Evolutionary conservation across 1,140 invertebrate species (phyloP), one percentile per base, ranked within the genome.

Genomic region (Rhizoglyphus robini): DNA sequence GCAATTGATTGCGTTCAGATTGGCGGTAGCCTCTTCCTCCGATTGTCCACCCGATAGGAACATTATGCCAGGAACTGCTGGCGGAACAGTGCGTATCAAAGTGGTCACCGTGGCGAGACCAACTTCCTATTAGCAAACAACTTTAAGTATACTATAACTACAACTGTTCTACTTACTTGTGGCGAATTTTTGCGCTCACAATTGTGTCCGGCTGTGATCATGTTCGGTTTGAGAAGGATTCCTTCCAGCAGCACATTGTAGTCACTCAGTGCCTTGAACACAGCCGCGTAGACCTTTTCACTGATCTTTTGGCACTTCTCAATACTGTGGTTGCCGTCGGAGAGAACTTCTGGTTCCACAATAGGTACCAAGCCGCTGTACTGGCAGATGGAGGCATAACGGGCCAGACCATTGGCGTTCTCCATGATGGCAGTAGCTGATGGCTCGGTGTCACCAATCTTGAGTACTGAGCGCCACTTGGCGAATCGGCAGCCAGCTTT

Each of bases 201-300:
- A 3, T 80, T 82, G 77, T 93, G 88, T 57, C 89, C 92, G 63
- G 90, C 82, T 18, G 90, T 95, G 13, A 90, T 89, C 93, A 99
- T 99, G 82, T 99, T 99, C n/a, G 96, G 95, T 76, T 99, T 99
- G 62, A 99, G 81, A 3, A 99, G 82, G 25, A 93, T 97, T 71
- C 96, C 96, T 77, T 99, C 96, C 68, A 99, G 81, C 80, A 84
- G 98, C 48, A 99, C 90, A 73, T 99, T 88, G 75, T 99, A 95
- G 74, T 98, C 95, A 71, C 83, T 86, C 15, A 99, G 80, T 11
- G 95, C 93, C 79, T 97, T 98, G 85, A 98, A 99, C 15, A 88
- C 86, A 71, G 91, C 93, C 30, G 94, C 86, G 68, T 99, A 79
- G n/a, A 97, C 94, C 47, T 86, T 86, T 76, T 96, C 91, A n/a